Percentiles rank a stretch among this genome's conserved stretches.
phyloP scores from a whole-genome alignment of 30 jellyfish, hydroid and myxozoan species.

The Hydractinia echinata region DNA sequence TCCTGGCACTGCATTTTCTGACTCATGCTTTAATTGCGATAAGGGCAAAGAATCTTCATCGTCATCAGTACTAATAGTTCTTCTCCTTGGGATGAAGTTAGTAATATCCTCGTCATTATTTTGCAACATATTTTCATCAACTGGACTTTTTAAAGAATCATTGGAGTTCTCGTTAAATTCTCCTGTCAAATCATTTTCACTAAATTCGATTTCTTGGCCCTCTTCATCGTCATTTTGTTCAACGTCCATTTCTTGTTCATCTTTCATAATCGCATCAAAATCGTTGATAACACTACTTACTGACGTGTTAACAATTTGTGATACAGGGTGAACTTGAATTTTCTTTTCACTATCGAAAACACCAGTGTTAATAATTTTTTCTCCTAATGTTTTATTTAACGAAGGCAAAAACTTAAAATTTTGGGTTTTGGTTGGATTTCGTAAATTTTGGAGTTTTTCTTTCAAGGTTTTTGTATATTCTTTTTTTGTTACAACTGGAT shows the following conservation, averaged over 20 bases:
- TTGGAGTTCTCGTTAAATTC: not conserved
- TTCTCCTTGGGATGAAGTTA: not conserved
- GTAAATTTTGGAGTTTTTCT: slow-evolving; percentile 30
- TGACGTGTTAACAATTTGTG: not conserved
- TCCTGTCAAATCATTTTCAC: slow-evolving; percentile 37
- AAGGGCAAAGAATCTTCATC: slow-evolving; percentile 48
- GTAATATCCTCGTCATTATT: slow-evolving; percentile 13
- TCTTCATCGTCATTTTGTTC: slow-evolving; percentile 34
- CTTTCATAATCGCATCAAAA: not conserved
- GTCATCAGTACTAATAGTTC: slow-evolving; percentile 52
- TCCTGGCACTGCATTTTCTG: not conserved
- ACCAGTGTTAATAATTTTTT: not conserved
- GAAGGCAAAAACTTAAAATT: slow-evolving; percentile 3
- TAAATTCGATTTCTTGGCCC: slow-evolving; percentile 40
- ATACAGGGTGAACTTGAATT: slow-evolving; percentile 3
- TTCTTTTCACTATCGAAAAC: not conserved
- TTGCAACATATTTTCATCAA: slow-evolving; percentile 1
- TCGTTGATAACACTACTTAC: not conserved
- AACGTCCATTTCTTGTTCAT: slow-evolving; percentile 13
- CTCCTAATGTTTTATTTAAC: slow-evolving; percentile 4
- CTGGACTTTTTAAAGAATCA: not conserved
- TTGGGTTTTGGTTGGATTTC: not conserved
- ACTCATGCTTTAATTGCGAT: slow-evolving; percentile 25
- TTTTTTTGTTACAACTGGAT: slow-evolving; percentile 8
- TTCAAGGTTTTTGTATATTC: not conserved